phyloP scores from a whole-genome alignment of 2,888 invertebrate genomes.

The Noctua janthe region DNA sequence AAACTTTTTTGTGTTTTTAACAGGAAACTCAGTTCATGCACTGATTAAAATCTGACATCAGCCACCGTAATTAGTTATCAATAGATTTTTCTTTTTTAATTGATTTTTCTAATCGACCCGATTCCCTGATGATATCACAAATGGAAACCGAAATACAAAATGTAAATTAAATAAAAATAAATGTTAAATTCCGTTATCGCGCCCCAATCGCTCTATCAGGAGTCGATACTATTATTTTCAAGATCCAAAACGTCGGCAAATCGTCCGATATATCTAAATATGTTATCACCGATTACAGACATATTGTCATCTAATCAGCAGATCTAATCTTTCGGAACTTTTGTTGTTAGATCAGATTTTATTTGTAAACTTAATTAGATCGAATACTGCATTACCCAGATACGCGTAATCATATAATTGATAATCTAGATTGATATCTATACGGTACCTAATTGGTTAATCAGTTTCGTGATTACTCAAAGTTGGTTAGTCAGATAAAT shows the following conservation, averaged over 20 bases:
- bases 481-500: conserved; percentile 42
- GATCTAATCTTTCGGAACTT: conserved; percentile 68
- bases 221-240: conserved; percentile 52
- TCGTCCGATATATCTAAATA: conserved; percentile 50
- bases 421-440: conserved; percentile 58
- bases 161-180: conserved; percentile 61
- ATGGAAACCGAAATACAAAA: conserved; percentile 57
- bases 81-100: conserved; percentile 45
- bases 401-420: conserved; percentile 50
- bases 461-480: conserved; percentile 51
- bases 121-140: conserved; percentile 56
- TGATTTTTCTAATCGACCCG: conserved; percentile 60
- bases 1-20: background rate
- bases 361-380: conserved; percentile 76
- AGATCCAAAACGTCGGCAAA: conserved; percentile 40
- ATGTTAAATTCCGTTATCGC: conserved; percentile 53
- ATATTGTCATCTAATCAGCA: conserved; percentile 70
- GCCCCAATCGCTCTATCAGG: conserved; percentile 44
- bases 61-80: conserved; percentile 54
- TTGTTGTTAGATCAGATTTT: conserved; percentile 70
- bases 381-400: conserved; percentile 70
- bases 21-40: conserved; percentile 15
- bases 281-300: conserved; percentile 56
- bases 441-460: conserved; percentile 64
- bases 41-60: conserved; percentile 44